phyloP scores from a whole-genome alignment of 1,140 invertebrate genomes.

The Apolygus lucorum region DNA sequence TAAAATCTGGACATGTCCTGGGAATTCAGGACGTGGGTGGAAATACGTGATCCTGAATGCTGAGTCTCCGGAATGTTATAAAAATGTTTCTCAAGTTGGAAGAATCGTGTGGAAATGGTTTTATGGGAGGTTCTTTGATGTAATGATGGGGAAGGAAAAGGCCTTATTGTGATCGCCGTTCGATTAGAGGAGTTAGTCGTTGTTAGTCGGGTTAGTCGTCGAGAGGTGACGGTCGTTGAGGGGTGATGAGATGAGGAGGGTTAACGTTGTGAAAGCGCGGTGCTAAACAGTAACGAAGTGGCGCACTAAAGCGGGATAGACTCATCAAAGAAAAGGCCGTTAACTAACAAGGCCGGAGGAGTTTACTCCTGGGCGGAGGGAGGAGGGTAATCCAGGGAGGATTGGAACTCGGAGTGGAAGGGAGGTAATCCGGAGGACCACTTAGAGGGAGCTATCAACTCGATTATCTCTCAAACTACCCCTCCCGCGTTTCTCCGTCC shows the following conservation, averaged over 20 bases:
- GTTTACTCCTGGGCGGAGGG: background rate
- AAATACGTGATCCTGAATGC: too few species aligned
- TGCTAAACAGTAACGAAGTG: background rate
- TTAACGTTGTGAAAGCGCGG: background rate
- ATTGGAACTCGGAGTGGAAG: background rate
- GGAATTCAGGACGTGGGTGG: too few species aligned
- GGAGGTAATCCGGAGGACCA: slow-evolving; percentile 6
- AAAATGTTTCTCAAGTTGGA: too few species aligned
- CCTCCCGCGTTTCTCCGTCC: background rate
- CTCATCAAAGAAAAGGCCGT: slow-evolving; percentile 14
- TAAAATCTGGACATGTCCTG: too few species aligned
- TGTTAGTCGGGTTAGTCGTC: too few species aligned
- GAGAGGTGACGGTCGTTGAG: too few species aligned
- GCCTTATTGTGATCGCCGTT: too few species aligned
- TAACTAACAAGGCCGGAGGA: background rate
- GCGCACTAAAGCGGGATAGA: background rate
- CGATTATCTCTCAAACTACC: slow-evolving; percentile 12
- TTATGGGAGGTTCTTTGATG: too few species aligned
- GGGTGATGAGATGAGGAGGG: background rate
- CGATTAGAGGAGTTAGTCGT: too few species aligned
- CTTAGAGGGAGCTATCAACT: slow-evolving; percentile 10
- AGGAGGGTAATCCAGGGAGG: background rate
- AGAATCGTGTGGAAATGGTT: too few species aligned
- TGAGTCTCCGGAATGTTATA: too few species aligned
- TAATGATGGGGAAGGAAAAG: too few species aligned